A percentile compares a stretch with the other conserved stretches of the same genome.
These are phyloP conservation scores for Tipula helvola DNA, from an alignment of 2,888 invertebrate species.

Conservation along the genomic window DNA sequence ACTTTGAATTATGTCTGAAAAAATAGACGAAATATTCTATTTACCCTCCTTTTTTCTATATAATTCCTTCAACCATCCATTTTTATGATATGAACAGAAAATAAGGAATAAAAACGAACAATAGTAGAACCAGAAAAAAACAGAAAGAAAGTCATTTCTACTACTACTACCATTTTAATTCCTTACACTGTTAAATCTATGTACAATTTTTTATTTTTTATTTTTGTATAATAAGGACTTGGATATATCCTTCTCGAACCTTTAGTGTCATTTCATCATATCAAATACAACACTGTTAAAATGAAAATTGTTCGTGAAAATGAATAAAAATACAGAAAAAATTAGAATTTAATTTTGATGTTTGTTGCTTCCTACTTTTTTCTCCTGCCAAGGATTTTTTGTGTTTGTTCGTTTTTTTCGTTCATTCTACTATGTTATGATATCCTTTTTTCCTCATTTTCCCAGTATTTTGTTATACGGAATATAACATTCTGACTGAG, in stretches of 20 bases:
- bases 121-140: not conserved
- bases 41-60: constrained; percentile 12
- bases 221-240: not conserved
- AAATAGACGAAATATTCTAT: constrained; percentile 20
- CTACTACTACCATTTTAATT: not conserved
- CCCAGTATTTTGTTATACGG: not conserved
- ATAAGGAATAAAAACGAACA: constrained; percentile 1
- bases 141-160: constrained; percentile 8
- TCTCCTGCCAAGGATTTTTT: constrained; percentile 8
- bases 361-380: constrained; percentile 9
- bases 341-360: constrained; percentile 10
- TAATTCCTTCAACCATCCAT: constrained; percentile 5
- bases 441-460: constrained; percentile 8
- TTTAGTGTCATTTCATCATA: not conserved
- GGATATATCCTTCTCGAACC: not conserved
- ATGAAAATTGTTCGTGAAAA: constrained; percentile 4
- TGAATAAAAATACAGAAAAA: constrained; percentile 1
- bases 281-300: constrained; percentile 5
- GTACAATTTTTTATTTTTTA: not conserved
- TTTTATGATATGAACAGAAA: constrained; percentile 8
- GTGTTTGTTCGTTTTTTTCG: not conserved
- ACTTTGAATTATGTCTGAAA: constrained; percentile 21
- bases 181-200: not conserved
- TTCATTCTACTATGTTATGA: not conserved
- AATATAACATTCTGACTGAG: not conserved